phyloP scores from a whole-genome alignment of 2,888 invertebrate species.

The Tricholauxania praeusta region DNA sequence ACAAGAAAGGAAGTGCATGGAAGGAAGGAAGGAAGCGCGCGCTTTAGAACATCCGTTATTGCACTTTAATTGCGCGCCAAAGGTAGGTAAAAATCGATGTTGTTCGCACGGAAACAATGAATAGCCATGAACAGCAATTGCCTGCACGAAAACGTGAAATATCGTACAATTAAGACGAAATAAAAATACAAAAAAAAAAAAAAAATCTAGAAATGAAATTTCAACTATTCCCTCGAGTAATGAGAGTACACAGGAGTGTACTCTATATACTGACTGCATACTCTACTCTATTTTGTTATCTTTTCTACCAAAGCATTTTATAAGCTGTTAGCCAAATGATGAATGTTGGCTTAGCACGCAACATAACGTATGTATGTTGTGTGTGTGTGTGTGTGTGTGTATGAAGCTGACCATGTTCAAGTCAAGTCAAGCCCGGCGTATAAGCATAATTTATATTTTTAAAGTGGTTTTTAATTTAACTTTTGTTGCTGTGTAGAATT shows the following conservation, averaged over 20 bases:
- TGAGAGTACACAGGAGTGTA: too few species aligned
- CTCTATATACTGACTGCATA: too few species aligned
- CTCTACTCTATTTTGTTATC: conserved; percentile 8
- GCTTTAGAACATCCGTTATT: conserved; percentile 40
- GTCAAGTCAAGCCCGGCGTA: not conserved
- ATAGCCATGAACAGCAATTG: conserved; percentile 42
- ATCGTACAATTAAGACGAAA: not conserved
- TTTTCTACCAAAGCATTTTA: conserved; percentile 28
- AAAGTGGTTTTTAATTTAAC: conserved; percentile 2
- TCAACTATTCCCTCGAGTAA: not conserved
- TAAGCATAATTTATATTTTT: not conserved
- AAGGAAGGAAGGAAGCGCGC: conserved; percentile 32
- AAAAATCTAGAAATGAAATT: conserved; percentile 4
- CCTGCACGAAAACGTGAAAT: conserved; percentile 36
- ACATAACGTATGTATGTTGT: not conserved
- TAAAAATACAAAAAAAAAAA: conserved; percentile 8
- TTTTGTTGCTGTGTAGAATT: too few species aligned
- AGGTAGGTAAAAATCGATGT: conserved; percentile 34
- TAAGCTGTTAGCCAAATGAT: conserved; percentile 25
- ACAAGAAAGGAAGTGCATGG: conserved; percentile 19
- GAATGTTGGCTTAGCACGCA: conserved; percentile 22
- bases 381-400: not conserved
- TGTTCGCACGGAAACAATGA: conserved; percentile 37
- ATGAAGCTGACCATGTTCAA: not conserved
- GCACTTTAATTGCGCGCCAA: conserved; percentile 43